phyloP scores from a whole-genome alignment of 1,140 invertebrate species.

The Drosophila nigromelanica region DNA sequence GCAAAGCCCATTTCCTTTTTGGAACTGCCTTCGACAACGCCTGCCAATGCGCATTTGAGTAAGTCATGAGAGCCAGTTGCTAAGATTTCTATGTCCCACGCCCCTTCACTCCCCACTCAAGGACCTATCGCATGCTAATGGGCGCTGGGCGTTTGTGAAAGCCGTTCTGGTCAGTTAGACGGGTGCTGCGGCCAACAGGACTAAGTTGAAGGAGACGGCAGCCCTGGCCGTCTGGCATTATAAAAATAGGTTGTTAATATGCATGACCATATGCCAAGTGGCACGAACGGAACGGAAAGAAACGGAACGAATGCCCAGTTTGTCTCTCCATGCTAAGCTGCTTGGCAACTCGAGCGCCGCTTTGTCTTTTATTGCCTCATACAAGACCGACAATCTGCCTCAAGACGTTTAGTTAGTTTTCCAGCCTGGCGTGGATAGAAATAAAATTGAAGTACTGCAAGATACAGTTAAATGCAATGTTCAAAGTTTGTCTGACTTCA shows the following conservation, averaged over 20 bases:
- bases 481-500: no score
- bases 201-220: background rate
- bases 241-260: conserved; percentile 83
- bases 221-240: conserved; percentile 43
- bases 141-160: conserved; percentile 35
- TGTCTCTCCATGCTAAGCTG: conserved; percentile 35
- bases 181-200: conserved; percentile 1
- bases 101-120: background rate
- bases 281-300: conserved; percentile 6
- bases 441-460: conserved; percentile 19
- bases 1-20: conserved; percentile 50
- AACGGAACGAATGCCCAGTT: conserved; percentile 42
- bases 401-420: conserved; percentile 45
- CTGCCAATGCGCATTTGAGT: conserved; percentile 68
- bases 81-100: conserved; percentile 35
- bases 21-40: conserved; percentile 30
- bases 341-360: conserved; percentile 37
- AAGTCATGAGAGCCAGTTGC: conserved; percentile 54
- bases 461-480: no score
- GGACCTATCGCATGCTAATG: conserved; percentile 42
- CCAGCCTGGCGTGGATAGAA: background rate
- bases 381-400: conserved; percentile 27
- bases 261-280: conserved; percentile 73
- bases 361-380: conserved; percentile 50
- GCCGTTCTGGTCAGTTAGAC: conserved; percentile 64